These are phyloP conservation scores for Notarius lentiginosus DNA, from an alignment of 2,113 vertebrate species.

Conservation along the genomic window DNA sequence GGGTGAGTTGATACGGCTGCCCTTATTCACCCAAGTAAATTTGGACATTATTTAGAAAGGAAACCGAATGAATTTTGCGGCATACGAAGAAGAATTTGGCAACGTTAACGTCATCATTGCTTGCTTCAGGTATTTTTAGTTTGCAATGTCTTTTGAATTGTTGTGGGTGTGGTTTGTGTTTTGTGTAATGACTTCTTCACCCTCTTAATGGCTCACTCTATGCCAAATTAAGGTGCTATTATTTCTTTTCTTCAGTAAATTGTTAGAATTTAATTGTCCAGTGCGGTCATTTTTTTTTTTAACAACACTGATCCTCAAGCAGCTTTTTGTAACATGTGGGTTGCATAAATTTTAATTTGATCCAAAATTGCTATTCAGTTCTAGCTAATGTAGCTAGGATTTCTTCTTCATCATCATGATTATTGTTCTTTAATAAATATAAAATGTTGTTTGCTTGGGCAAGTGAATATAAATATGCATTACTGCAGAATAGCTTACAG, in stretches of 20 bases:
- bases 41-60: not conserved
- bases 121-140: not conserved
- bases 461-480: not conserved
- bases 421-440: conserved; percentile 1
- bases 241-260: not conserved
- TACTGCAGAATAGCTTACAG: not conserved
- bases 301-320: not conserved
- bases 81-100: not conserved
- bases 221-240: conserved; percentile 6
- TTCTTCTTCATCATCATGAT: not conserved
- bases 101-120: not conserved
- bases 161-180: not conserved
- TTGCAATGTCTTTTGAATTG: not conserved
- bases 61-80: not conserved
- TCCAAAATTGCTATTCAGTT: not conserved
- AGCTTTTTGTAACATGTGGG: not conserved
- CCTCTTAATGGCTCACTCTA: not conserved
- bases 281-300: not conserved
- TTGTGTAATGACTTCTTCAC: not conserved
- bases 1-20: not conserved
- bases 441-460: not conserved
- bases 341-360: not conserved
- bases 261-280: not conserved
- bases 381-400: not conserved
- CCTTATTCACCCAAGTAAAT: not conserved